Evolutionary conservation across 37 sponge, comb jelly and placozoan species (phyloP).

Genomic region (Axinella damicornis): DNA sequence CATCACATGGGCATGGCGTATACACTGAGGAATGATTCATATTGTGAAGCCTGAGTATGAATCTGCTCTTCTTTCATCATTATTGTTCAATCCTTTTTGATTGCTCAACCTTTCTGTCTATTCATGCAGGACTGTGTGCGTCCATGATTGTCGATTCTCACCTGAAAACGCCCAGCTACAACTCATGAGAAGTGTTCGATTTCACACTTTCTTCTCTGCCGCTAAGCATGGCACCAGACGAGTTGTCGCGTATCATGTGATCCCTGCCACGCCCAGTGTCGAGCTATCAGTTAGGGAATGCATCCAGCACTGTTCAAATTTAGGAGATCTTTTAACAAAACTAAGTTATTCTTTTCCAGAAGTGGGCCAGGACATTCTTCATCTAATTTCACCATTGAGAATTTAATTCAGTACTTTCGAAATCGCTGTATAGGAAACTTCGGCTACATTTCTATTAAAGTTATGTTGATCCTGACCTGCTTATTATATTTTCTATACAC

Average conservation of each 20-base stretch:
- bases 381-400: background rate
- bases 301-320: constrained; percentile 17
- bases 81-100: too few relatives aligned
- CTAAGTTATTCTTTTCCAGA: constrained; percentile 17
- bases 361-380: background rate
- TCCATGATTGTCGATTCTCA: constrained; percentile 74
- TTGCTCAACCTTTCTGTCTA: too few relatives aligned
- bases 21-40: too few relatives aligned
- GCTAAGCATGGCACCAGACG: constrained; percentile 39
- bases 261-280: constrained; percentile 22
- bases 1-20: too few relatives aligned
- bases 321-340: constrained; percentile 24
- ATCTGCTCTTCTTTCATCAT: too few relatives aligned
- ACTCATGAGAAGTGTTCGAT: background rate
- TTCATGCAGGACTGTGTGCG: constrained; percentile 75
- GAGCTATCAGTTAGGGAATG: constrained; percentile 49
- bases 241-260: constrained; percentile 67
- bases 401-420: too few relatives aligned
- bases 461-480: too few relatives aligned
- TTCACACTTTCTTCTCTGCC: constrained; percentile 74
- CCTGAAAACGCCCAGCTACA: constrained; percentile 88
- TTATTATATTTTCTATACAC: too few relatives aligned
- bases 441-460: too few relatives aligned
- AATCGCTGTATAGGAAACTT: too few relatives aligned
- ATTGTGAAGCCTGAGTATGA: too few relatives aligned